phyloP scores from a whole-genome alignment of 2,888 invertebrate genomes.

The Drosophila setosimentum region DNA sequence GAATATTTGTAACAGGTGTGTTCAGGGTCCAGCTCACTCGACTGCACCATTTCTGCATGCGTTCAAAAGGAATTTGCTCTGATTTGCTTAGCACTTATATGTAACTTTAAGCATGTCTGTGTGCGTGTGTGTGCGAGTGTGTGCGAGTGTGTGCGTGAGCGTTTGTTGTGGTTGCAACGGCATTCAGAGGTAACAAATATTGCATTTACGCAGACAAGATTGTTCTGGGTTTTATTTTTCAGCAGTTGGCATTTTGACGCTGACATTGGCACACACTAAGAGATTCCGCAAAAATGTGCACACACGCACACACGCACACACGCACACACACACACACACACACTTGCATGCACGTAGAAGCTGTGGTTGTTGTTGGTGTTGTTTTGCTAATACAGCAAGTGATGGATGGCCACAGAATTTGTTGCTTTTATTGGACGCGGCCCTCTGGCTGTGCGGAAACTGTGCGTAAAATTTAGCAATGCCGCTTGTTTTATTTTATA shows the following conservation, averaged over 20 bases:
- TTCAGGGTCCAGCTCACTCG: neutral
- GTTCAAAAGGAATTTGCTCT: neutral
- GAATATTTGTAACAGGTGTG: neutral
- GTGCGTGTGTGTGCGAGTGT: neutral
- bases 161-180: constrained; percentile 27
- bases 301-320: neutral
- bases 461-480: constrained; percentile 60
- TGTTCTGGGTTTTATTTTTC: constrained; percentile 55
- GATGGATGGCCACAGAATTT: constrained; percentile 57
- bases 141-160: neutral
- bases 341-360: no score
- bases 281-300: constrained; percentile 17
- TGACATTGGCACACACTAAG: constrained; percentile 54
- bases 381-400: constrained; percentile 38
- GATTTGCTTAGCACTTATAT: neutral
- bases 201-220: constrained; percentile 58
- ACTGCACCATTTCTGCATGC: neutral
- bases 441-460: constrained; percentile 38
- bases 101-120: no score
- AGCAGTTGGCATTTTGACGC: constrained; percentile 54
- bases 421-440: constrained; percentile 5
- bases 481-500: constrained; percentile 54
- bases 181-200: constrained; percentile 35
- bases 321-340: neutral
- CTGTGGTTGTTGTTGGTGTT: constrained; percentile 10